Conservation (phyloP, 2,797 vertebrate genomes). For the Steatocranus sp. region DNA sequence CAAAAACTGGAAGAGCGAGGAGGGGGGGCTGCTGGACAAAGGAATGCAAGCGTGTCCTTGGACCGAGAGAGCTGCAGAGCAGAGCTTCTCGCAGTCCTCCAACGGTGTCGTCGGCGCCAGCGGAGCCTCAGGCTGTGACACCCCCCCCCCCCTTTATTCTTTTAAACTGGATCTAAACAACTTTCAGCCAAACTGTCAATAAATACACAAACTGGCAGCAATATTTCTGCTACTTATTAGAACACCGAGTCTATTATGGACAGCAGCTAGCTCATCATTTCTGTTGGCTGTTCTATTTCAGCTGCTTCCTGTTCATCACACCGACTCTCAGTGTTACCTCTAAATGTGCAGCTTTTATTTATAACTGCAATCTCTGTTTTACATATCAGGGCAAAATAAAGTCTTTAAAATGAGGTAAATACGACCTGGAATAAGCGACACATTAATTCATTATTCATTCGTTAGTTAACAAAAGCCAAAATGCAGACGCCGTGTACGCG, state of each 20-base stretch:
- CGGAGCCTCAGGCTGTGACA: background rate
- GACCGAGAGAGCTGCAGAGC: slow-evolving; percentile 20
- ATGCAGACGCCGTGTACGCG: rapidly evolving
- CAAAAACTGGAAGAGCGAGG: background rate
- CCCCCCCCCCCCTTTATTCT: background rate
- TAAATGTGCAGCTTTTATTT: background rate
- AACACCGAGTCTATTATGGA: rapidly evolving
- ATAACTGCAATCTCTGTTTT: rapidly evolving
- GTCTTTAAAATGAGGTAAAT: background rate
- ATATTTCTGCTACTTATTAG: rapidly evolving
- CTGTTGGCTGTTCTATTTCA: background rate
- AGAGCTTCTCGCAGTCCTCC: slow-evolving; percentile 67
- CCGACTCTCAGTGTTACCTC: background rate
- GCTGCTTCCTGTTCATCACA: background rate
- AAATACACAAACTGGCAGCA: background rate
- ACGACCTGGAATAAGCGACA: rapidly evolving
- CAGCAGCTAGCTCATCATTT: background rate
- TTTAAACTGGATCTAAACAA: background rate
- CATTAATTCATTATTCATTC: background rate
- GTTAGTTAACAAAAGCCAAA: too few species aligned
- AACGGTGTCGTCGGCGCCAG: background rate
- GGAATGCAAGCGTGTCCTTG: slow-evolving; percentile 30
- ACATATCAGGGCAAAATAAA: rapidly evolving
- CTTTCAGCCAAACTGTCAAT: background rate
- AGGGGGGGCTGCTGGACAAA: background rate